These are phyloP conservation scores for Eucriotettix oculatus DNA, from an alignment of 2,888 invertebrate species.

Conservation along the genomic window DNA sequence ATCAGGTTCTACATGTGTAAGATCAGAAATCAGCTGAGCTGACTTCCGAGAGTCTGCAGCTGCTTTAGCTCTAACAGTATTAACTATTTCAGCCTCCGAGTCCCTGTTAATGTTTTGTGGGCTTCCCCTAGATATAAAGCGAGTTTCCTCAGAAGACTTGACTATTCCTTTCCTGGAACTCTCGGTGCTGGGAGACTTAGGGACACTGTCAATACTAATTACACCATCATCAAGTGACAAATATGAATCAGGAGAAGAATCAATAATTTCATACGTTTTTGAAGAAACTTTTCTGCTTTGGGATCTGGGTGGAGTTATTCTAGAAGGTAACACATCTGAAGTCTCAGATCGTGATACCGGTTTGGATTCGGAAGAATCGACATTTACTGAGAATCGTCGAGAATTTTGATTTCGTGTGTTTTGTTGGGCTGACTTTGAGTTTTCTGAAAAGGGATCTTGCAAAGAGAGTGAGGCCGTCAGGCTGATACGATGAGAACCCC, in stretches of 20 bases:
- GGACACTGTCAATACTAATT: too few species aligned
- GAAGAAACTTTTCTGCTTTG: too few species aligned
- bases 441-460: background rate
- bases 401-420: background rate
- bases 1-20: background rate
- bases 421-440: background rate
- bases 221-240: too few species aligned
- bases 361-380: background rate
- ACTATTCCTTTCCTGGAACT: too few species aligned
- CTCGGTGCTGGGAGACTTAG: too few species aligned
- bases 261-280: too few species aligned
- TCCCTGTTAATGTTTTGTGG: too few species aligned
- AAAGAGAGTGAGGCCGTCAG: slow-evolving; percentile 3
- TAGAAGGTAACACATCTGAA: background rate
- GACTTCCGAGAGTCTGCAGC: background rate
- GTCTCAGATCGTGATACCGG: background rate
- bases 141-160: too few species aligned
- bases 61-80: too few species aligned
- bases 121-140: too few species aligned
- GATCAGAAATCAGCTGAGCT: background rate
- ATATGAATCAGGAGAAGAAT: too few species aligned
- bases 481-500: slow-evolving; percentile 2
- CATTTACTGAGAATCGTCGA: background rate
- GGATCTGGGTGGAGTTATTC: background rate
- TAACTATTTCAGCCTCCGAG: too few species aligned